Percentiles rank a stretch among this genome's conserved stretches.
Conservation (phyloP, 2,888 invertebrate genomes). For the Dilophus febrilis region DNA sequence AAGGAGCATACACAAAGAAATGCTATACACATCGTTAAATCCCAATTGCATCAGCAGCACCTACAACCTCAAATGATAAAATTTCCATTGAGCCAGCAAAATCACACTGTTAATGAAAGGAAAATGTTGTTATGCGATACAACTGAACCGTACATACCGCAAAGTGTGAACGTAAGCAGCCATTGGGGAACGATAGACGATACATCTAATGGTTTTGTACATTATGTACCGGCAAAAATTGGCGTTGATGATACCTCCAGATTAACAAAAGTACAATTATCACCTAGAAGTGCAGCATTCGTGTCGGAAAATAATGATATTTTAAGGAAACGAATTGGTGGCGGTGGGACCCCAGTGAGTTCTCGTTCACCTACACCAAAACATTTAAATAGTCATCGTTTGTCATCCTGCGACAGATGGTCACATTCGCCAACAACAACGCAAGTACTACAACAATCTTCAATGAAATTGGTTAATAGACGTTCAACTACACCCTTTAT, state of each 20-base stretch:
- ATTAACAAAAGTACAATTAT: constrained; percentile 11
- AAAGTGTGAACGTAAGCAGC: constrained; percentile 2
- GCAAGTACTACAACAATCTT: not conserved
- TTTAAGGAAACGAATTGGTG: constrained; percentile 10
- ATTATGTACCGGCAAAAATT: constrained; percentile 4
- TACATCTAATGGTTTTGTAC: constrained; percentile 3
- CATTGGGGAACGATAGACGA: constrained; percentile 3
- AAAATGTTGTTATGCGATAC: not conserved
- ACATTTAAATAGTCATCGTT: constrained; percentile 7
- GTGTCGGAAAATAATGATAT: constrained; percentile 13
- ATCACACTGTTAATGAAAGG: not conserved
- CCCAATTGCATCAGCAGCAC: not conserved
- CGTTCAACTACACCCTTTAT: no score
- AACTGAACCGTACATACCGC: constrained; percentile 12
- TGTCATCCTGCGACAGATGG: not conserved
- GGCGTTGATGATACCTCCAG: not conserved
- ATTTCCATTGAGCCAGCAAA: no score
- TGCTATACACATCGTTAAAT: not conserved
- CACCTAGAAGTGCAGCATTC: constrained; percentile 13
- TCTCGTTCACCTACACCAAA: constrained; percentile 5
- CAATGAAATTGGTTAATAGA: no score
- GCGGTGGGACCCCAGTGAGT: constrained; percentile 7
- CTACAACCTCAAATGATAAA: not conserved
- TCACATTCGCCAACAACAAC: constrained; percentile 5
- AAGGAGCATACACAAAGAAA: not conserved